phyloP scores from a whole-genome alignment of 2,113 vertebrate species.

The Ciconia boyciana region DNA sequence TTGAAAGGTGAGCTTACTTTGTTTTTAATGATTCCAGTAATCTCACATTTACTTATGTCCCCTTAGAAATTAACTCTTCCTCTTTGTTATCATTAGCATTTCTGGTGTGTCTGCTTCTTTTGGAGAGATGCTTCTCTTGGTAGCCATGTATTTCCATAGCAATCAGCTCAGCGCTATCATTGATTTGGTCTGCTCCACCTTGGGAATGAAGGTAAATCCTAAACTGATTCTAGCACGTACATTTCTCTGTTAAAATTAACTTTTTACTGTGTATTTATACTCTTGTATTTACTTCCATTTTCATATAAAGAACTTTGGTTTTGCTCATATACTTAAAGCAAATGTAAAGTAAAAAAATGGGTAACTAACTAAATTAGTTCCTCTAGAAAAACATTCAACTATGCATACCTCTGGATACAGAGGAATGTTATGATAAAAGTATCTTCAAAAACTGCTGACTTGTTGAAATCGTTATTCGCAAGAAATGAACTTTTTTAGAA shows the following conservation, averaged over 20 bases:
- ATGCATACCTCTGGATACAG: neutral
- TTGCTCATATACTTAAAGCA: neutral
- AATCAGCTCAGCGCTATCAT: slow-evolving; percentile 95
- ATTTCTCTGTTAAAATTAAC: neutral
- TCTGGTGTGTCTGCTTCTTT: slow-evolving; percentile 97
- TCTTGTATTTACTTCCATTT: neutral
- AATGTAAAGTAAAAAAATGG: neutral
- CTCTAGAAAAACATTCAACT: neutral
- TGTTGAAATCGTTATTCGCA: neutral
- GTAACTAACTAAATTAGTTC: neutral
- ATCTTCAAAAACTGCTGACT: neutral
- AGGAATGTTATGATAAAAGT: neutral
- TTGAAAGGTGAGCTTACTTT: slow-evolving; percentile 85
- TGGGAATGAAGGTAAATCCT: slow-evolving; percentile 95
- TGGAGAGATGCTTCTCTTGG: slow-evolving; percentile 97
- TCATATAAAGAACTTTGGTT: neutral
- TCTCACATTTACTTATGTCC: neutral
- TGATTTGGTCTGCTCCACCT: slow-evolving; percentile 91
- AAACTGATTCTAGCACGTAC: neutral
- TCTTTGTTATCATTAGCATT: slow-evolving; percentile 76
- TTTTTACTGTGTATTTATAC: neutral
- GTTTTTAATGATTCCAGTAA: neutral
- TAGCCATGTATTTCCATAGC: slow-evolving; percentile 99
- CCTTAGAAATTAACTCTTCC: neutral
- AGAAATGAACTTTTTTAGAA: neutral